Evolutionary conservation across 1,140 invertebrate species (phyloP).

Genomic region (Caenorhabditis latens): DNA sequence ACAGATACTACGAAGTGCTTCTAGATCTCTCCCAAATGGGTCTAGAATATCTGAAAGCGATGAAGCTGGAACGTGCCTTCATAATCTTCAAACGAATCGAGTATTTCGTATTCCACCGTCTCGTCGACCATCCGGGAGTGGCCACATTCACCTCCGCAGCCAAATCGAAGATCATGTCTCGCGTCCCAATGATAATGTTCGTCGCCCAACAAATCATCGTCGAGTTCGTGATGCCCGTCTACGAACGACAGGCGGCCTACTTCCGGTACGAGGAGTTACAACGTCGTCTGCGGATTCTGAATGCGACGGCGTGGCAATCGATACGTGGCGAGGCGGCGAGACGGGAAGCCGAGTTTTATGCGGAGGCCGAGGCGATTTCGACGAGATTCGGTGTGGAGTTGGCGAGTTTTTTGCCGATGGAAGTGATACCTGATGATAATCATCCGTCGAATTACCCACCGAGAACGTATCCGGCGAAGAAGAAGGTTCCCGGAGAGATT

Average conservation of each 20-base stretch:
- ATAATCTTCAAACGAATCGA: slow-evolving; percentile 50
- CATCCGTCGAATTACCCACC: slow-evolving; percentile 17
- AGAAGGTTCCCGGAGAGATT: neutral
- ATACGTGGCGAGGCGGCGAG: neutral
- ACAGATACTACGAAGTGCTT: slow-evolving; percentile 44
- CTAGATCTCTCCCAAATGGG: slow-evolving; percentile 21
- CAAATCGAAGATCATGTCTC: neutral
- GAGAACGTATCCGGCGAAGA: neutral
- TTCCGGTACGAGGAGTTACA: slow-evolving; percentile 23
- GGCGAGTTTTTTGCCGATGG: neutral
- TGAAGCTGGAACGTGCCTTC: slow-evolving; percentile 22
- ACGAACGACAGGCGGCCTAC: slow-evolving; percentile 32
- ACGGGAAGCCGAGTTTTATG: slow-evolving; percentile 16
- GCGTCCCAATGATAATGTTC: slow-evolving; percentile 20
- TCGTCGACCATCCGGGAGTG: neutral
- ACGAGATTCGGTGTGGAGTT: slow-evolving; percentile 29
- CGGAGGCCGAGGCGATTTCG: neutral
- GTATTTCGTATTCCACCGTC: slow-evolving; percentile 7
- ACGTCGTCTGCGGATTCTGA: slow-evolving; percentile 7
- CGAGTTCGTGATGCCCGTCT: slow-evolving; percentile 37
- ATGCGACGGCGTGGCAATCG: neutral
- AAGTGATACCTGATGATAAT: slow-evolving; percentile 36
- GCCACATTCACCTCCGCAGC: neutral
- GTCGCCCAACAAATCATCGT: slow-evolving; percentile 20
- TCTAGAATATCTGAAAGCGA: slow-evolving; percentile 18